Evolutionary conservation across 2,797 vertebrate species (phyloP).

Genomic region (Sphenopsis melanotis): DNA sequence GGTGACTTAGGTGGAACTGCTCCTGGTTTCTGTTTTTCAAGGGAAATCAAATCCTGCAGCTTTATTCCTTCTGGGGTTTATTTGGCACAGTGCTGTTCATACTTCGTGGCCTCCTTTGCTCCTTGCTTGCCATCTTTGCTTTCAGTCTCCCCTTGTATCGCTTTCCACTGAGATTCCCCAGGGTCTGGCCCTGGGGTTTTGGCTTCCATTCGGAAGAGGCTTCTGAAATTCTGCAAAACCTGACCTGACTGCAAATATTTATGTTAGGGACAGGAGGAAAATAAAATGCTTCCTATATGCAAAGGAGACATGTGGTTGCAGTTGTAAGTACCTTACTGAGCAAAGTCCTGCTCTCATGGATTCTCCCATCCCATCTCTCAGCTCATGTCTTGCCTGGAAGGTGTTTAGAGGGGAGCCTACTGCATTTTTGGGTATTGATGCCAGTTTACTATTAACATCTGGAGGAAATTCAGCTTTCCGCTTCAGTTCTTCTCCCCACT

Average conservation of each 20-base stretch:
- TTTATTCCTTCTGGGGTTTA: background rate
- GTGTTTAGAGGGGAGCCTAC: background rate
- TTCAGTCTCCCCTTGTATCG: fast-evolving
- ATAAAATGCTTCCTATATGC: background rate
- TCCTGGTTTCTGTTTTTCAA: background rate
- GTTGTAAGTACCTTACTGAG: background rate
- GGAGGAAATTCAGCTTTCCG: background rate
- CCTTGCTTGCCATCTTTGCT: background rate
- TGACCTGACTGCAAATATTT: background rate
- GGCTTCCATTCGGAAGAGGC: background rate
- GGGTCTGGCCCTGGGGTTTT: background rate
- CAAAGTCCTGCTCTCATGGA: background rate
- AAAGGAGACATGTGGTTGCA: background rate
- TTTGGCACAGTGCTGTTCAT: background rate
- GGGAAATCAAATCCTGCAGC: background rate
- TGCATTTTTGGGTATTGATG: background rate
- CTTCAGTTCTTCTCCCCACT: background rate
- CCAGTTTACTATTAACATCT: background rate
- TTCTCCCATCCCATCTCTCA: background rate
- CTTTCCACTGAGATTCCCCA: background rate
- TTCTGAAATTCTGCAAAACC: background rate
- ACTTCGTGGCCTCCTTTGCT: background rate
- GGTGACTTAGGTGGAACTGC: background rate
- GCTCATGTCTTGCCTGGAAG: background rate
- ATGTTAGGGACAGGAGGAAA: background rate